Conservation (phyloP, 2,113 vertebrate genomes). For the Eptesicus fuscus region DNA sequence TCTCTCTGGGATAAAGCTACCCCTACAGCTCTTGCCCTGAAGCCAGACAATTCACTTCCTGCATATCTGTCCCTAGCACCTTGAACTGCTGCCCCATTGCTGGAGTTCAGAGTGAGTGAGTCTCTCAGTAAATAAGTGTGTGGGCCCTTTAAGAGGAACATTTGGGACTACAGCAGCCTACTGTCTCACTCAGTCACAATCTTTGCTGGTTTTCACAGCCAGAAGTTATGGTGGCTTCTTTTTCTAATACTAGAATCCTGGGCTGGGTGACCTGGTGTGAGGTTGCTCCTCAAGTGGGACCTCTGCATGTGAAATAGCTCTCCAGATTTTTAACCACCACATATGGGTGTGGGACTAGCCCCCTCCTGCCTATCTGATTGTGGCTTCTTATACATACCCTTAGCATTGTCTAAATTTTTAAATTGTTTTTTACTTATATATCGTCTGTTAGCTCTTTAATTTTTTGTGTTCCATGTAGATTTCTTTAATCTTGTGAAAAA, state of each 20-base stretch:
- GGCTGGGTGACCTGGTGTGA: neutral
- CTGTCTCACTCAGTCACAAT: neutral
- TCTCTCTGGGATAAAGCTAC: neutral
- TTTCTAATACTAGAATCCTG: neutral
- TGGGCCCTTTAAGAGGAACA: neutral
- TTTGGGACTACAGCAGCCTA: neutral
- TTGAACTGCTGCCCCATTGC: neutral
- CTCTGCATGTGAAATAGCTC: neutral
- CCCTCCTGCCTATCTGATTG: neutral
- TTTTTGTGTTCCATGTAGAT: neutral
- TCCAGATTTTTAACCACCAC: neutral
- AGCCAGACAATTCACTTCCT: neutral
- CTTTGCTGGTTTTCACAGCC: neutral
- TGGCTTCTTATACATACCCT: neutral
- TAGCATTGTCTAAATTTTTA: neutral
- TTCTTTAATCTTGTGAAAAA: slow-evolving; percentile 11
- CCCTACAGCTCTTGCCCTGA: neutral
- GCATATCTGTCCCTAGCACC: neutral
- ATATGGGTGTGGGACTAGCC: neutral
- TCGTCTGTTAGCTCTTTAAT: neutral
- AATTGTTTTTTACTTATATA: slow-evolving; percentile 11
- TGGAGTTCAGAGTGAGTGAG: neutral
- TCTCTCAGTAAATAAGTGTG: neutral
- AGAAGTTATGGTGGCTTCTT: neutral
- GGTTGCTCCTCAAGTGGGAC: neutral